phyloP scores from a whole-genome alignment of 2,113 vertebrate species.

The Etheostoma cragini region DNA sequence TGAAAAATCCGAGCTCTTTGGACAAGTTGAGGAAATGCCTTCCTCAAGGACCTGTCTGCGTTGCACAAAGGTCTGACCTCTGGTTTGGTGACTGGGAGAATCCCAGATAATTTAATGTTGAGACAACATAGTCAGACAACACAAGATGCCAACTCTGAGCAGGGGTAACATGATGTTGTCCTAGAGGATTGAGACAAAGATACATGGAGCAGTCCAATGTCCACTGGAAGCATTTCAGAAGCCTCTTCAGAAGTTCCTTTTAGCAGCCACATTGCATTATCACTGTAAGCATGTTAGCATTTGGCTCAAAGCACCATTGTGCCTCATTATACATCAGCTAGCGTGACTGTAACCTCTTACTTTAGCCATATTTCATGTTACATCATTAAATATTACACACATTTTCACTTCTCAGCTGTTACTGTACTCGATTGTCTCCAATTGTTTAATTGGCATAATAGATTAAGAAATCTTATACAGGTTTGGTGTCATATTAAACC shows the following conservation, averaged over 20 bases:
- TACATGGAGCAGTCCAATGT: not conserved
- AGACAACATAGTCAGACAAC: conserved; percentile 38
- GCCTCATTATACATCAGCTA: not conserved
- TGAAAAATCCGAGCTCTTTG: not conserved
- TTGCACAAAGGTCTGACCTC: conserved; percentile 50
- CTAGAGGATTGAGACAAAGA: not conserved
- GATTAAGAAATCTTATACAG: not conserved
- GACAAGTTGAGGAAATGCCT: conserved; percentile 22
- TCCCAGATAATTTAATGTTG: conserved; percentile 25
- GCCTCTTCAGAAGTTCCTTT: not conserved
- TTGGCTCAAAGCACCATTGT: not conserved
- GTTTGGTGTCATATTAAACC: not conserved
- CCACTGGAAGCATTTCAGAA: not conserved
- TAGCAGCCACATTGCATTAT: not conserved
- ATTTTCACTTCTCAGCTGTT: not conserved
- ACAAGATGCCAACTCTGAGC: conserved; percentile 29
- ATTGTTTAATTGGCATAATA: too few species aligned
- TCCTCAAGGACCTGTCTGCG: conserved; percentile 17
- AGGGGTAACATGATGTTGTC: conserved; percentile 17
- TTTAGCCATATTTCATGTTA: not conserved
- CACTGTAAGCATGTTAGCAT: not conserved
- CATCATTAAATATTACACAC: too few species aligned
- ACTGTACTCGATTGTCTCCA: not conserved
- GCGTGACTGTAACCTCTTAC: not conserved
- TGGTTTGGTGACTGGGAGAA: conserved; percentile 22